phyloP scores from a whole-genome alignment of 2,888 invertebrate species.

The Tachystola acroxantha region DNA sequence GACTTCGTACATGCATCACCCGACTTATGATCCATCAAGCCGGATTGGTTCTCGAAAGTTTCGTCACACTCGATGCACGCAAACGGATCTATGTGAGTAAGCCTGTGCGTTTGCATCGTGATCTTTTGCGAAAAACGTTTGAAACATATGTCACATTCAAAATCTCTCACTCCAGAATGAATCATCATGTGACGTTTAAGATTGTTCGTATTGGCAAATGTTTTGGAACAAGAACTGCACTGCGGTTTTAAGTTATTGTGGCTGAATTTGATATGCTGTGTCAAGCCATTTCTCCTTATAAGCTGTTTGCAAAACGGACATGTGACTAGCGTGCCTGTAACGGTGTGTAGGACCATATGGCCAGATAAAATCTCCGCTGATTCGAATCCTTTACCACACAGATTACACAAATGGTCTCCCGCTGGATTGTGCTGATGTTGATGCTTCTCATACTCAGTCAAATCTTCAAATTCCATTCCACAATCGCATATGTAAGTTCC shows the following conservation, averaged over 20 bases:
- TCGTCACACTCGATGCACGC: slow-evolving; percentile 56
- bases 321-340: slow-evolving; percentile 41
- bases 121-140: slow-evolving; percentile 70
- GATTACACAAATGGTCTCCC: slow-evolving; percentile 56
- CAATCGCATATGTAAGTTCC: slow-evolving; percentile 66
- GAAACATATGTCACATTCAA: slow-evolving; percentile 65
- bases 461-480: slow-evolving; percentile 60
- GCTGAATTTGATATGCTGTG: slow-evolving; percentile 67
- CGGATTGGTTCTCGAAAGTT: slow-evolving; percentile 44
- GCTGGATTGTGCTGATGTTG: slow-evolving; percentile 58
- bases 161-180: slow-evolving; percentile 62
- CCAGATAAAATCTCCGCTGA: slow-evolving; percentile 63
- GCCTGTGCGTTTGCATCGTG: slow-evolving; percentile 68
- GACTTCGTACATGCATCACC: slow-evolving; percentile 44
- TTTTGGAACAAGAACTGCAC: slow-evolving; percentile 59
- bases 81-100: slow-evolving; percentile 58
- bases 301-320: slow-evolving; percentile 65
- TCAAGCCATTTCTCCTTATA: slow-evolving; percentile 55
- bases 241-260: slow-evolving; percentile 65
- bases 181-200: slow-evolving; percentile 73
- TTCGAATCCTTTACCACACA: slow-evolving; percentile 70
- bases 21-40: slow-evolving; percentile 41
- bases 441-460: slow-evolving; percentile 61
- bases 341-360: slow-evolving; percentile 62
- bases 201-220: slow-evolving; percentile 71